Base-by-base conservation (phyloP, 2,888 invertebrate genomes). In the Sipha maydis region DNA sequence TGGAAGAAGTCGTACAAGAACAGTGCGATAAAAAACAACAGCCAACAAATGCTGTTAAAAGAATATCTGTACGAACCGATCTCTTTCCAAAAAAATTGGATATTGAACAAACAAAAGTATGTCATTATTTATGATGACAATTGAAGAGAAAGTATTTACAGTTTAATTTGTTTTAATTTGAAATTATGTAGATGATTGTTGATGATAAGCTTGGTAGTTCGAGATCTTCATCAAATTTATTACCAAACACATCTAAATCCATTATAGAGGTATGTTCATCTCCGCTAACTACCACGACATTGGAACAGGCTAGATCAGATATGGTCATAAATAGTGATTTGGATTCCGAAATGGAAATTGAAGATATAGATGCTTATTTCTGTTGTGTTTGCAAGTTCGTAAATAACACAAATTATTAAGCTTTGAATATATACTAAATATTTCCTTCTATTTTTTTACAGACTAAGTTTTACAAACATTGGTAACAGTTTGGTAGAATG, bases 401-500 rank as follows among this genome's bases (percentile, higher is more conserved):
- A 28, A 34, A 21, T 61, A 14, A 71, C 17, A 48, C 38, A 11
- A 54, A 38, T 75, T 34, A 0, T 31, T 11, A 34, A 25, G 21
- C 25, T 14, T 11, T 34, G n/a, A 34, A 34, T n/a, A 31, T 17
- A 17, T 75, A 1, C n/a, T n/a, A n/a, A 25, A 8, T 67, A 25
- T 3, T 11, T n/a, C n/a, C n/a, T n/a, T n/a, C n/a, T n/a, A 48
- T 48, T 48, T 48, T 48, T 48, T 48, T 11, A 19, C 14, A 88
- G 86, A 38, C 61, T 61, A 3, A 75, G 67, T 75, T 75, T 31
- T 21, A 56, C 79, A 11, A 0, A 38, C 7, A 19, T 67, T 41
- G 86, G 75, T 17, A 98, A 98, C 92, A 95, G 96, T 89, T 93
- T 98, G 19, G 95, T 98, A 0, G 98, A 98, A 92, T 98, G 98